Conservation (phyloP, 2,113 vertebrate genomes). For the Andinoacara biseriatus region DNA sequence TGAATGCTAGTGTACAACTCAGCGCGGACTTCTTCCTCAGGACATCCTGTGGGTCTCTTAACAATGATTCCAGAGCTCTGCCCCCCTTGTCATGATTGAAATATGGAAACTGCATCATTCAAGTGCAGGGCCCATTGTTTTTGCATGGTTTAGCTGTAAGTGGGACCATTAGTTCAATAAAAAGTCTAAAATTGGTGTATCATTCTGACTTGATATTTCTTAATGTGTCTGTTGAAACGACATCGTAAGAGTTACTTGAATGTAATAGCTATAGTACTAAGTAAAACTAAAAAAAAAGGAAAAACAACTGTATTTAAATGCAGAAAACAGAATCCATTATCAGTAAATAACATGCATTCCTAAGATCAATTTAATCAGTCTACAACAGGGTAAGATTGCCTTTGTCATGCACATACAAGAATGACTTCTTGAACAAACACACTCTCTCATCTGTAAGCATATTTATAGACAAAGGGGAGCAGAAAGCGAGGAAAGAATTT, state of each 20-base stretch:
- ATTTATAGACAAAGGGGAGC: conserved; percentile 30
- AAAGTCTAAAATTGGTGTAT: conserved; percentile 15
- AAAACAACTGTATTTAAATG: background rate
- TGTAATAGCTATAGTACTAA: background rate
- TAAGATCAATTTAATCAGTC: background rate
- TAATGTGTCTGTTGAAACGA: background rate
- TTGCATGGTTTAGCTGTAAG: conserved; percentile 33
- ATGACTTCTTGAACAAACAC: conserved; percentile 22
- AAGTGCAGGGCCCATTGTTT: conserved; percentile 65
- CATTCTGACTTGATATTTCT: background rate
- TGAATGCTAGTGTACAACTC: conserved; percentile 61
- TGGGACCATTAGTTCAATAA: conserved; percentile 24
- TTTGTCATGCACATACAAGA: conserved; percentile 12
- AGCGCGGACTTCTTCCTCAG: conserved; percentile 88
- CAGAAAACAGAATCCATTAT: background rate
- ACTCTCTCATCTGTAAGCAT: conserved; percentile 25
- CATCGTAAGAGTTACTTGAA: background rate
- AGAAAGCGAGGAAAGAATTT: conserved; percentile 48
- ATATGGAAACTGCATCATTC: conserved; percentile 81
- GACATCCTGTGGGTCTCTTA: conserved; percentile 94
- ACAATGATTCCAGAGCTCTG: conserved; percentile 80
- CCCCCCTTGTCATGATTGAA: conserved; percentile 75
- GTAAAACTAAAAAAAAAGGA: background rate
- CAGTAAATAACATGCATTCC: background rate
- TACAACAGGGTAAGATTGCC: background rate